Percentiles rank a stretch among this genome's conserved stretches.
Evolutionary conservation across 2,888 invertebrate genomes (phyloP).

Genomic region (Phlogophora meticulosa): DNA sequence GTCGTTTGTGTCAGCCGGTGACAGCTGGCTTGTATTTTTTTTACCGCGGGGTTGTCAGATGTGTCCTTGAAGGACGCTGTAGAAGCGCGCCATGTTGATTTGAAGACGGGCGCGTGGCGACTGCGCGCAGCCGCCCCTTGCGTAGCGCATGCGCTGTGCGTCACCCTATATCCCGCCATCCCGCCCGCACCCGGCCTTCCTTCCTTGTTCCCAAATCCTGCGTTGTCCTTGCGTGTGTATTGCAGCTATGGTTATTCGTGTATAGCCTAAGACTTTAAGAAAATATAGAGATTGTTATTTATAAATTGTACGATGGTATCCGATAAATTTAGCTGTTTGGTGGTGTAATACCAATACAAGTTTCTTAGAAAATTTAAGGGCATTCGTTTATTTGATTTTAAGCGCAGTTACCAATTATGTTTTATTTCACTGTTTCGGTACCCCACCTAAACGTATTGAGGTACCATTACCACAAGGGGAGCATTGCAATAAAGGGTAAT

Average conservation of each 20-base stretch:
- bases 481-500: conserved; percentile 17
- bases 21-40: conserved; percentile 72
- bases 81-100: conserved; percentile 83
- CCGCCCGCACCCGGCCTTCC: conserved; percentile 68
- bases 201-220: conserved; percentile 69
- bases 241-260: conserved; percentile 27
- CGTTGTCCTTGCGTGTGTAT: conserved; percentile 50
- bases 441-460: background rate
- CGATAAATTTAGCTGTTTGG: background rate
- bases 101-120: conserved; percentile 88
- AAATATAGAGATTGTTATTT: conserved; percentile 8
- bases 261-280: conserved; percentile 8
- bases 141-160: conserved; percentile 84
- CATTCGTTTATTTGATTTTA: background rate
- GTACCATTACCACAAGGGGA: conserved; percentile 16
- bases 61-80: conserved; percentile 85
- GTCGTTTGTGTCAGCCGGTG: conserved; percentile 63
- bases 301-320: background rate
- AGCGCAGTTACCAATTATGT: background rate
- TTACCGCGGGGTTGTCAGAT: conserved; percentile 83
- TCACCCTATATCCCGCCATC: conserved; percentile 79
- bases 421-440: background rate
- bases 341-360: background rate
- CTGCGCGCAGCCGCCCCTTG: conserved; percentile 87
- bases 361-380: background rate